Evolutionary conservation across 1,140 invertebrate genomes (phyloP).

Genomic region (Hirudo medicinalis): DNA sequence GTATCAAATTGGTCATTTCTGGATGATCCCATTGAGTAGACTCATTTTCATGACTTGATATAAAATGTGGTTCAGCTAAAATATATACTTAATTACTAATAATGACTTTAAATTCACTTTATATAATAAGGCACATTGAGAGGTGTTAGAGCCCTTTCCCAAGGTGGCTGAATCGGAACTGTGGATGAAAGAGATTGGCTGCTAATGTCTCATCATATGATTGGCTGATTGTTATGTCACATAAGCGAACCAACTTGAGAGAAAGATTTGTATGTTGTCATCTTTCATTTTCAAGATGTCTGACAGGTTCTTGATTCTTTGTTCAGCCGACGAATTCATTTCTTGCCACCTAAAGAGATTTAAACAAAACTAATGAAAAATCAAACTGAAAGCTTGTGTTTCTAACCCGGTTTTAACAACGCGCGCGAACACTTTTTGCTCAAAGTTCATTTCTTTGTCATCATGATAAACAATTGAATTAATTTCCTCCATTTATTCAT

Average conservation of each 20-base stretch:
- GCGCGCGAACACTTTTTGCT: no score
- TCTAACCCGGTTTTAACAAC: no score
- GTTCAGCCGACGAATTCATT: background rate
- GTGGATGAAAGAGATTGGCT: constrained; percentile 29
- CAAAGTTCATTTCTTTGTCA: no score
- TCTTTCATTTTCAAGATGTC: constrained; percentile 11
- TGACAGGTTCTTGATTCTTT: constrained; percentile 5
- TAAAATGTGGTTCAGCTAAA: constrained; percentile 15
- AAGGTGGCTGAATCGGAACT: constrained; percentile 75
- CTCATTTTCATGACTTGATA: constrained; percentile 71
- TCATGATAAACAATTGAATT: no score
- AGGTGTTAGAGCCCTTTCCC: constrained; percentile 81
- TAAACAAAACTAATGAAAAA: no score
- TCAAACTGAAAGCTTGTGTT: no score
- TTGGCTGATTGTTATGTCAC: background rate
- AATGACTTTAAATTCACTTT: constrained; percentile 53
- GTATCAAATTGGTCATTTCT: constrained; percentile 71
- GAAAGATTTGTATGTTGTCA: constrained; percentile 1
- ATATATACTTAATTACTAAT: background rate
- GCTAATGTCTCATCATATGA: background rate
- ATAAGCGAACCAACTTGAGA: background rate
- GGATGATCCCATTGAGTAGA: constrained; percentile 98
- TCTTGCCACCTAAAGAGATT: constrained; percentile 5
- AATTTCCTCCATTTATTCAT: no score
- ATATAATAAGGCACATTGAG: constrained; percentile 97